A percentile compares a stretch with the other conserved stretches of the same genome.
Conservation (phyloP, 1,140 invertebrate species). For the Drosophila fuyamai region DNA sequence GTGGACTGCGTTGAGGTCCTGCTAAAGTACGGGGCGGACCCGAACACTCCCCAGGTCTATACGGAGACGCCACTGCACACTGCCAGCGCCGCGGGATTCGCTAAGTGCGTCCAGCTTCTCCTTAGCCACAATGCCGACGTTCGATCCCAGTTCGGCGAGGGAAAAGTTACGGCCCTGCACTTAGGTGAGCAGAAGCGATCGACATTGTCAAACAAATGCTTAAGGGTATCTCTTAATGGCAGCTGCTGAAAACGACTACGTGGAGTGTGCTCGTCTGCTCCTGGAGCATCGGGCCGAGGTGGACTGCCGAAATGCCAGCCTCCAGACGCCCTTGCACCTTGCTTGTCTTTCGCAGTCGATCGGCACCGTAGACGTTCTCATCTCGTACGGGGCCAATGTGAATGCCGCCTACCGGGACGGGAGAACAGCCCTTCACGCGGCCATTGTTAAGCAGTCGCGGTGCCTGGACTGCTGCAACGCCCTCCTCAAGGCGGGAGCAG, state of each 20-base stretch:
- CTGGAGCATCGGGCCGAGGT: slow-evolving; percentile 90
- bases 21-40: slow-evolving; percentile 89
- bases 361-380: slow-evolving; percentile 89
- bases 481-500: slow-evolving; percentile 89
- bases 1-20: slow-evolving; percentile 89
- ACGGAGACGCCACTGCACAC: slow-evolving; percentile 94
- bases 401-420: slow-evolving; percentile 89
- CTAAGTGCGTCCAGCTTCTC: slow-evolving; percentile 88
- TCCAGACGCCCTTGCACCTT: slow-evolving; percentile 92
- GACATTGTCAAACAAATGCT: background rate
- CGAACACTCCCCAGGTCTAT: slow-evolving; percentile 92
- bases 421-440: slow-evolving; percentile 91
- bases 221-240: background rate
- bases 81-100: slow-evolving; percentile 90
- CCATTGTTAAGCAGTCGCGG: slow-evolving; percentile 90
- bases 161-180: slow-evolving; percentile 91
- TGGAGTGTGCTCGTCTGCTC: slow-evolving; percentile 89
- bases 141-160: slow-evolving; percentile 88
- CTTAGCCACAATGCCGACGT: slow-evolving; percentile 91
- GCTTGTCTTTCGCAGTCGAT: slow-evolving; percentile 90
- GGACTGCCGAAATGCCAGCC: slow-evolving; percentile 88
- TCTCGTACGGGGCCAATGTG: slow-evolving; percentile 87
- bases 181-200: slow-evolving; percentile 85
- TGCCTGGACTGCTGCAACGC: slow-evolving; percentile 89
- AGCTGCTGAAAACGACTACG: slow-evolving; percentile 91